A percentile compares a stretch with the other conserved stretches of the same genome.
Conservation (phyloP, 1,140 invertebrate species). For the Drosophila triauraria region DNA sequence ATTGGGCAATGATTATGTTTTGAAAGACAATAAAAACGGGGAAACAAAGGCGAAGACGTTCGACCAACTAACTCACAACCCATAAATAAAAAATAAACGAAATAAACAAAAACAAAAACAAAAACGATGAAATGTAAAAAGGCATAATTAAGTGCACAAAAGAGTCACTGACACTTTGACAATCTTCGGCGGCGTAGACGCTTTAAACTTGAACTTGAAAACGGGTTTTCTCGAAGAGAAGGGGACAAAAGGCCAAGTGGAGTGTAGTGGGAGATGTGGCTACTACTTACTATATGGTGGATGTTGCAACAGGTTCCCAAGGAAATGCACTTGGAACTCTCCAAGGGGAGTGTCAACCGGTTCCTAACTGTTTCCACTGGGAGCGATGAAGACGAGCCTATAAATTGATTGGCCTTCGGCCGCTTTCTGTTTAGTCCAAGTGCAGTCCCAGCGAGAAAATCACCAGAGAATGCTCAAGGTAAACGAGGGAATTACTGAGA, state of each 20-base stretch:
- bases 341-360: conserved; percentile 43
- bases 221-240: conserved; percentile 61
- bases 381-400: conserved; percentile 26
- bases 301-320: conserved; percentile 67
- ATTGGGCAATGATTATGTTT: conserved; percentile 56
- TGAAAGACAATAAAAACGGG: conserved; percentile 35
- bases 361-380: conserved; percentile 32
- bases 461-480: conserved; percentile 54
- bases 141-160: conserved; percentile 56
- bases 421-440: conserved; percentile 48
- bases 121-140: conserved; percentile 15
- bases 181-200: conserved; percentile 30
- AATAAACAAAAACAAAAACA: conserved; percentile 37
- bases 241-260: conserved; percentile 21
- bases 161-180: conserved; percentile 79
- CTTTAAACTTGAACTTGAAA: conserved; percentile 84
- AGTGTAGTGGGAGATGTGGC: conserved; percentile 30
- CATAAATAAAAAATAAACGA: conserved; percentile 46
- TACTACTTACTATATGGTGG: conserved; percentile 13
- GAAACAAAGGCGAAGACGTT: conserved; percentile 47
- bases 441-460: conserved; percentile 27
- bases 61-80: conserved; percentile 47
- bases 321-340: conserved; percentile 37
- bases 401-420: conserved; percentile 38
- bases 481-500: conserved; percentile 3